phyloP scores from a whole-genome alignment of 2,888 invertebrate genomes.

The Ophion ellenae region DNA sequence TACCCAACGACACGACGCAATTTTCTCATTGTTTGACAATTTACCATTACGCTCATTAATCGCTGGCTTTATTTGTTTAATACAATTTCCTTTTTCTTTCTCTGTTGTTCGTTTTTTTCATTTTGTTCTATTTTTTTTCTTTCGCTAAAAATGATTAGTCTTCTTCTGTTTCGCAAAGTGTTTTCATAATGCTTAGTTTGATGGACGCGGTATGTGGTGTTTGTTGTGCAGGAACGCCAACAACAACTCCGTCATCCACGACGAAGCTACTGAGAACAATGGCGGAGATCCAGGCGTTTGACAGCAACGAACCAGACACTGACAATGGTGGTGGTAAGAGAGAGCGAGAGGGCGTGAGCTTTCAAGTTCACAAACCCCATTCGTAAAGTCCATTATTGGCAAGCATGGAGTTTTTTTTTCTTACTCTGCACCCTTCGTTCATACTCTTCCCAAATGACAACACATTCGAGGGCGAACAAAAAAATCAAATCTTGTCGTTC shows the following conservation, averaged over 20 bases:
- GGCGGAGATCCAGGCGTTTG: constrained; percentile 81
- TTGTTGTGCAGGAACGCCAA: constrained; percentile 81
- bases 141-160: not conserved
- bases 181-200: constrained; percentile 73
- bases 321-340: constrained; percentile 82
- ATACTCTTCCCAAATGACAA: not conserved
- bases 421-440: not conserved
- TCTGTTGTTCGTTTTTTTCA: not conserved
- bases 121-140: not conserved
- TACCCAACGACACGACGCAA: not conserved
- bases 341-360: constrained; percentile 48
- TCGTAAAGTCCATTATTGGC: constrained; percentile 44
- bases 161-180: constrained; percentile 50
- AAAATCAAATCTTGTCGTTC: not conserved
- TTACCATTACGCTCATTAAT: constrained; percentile 52
- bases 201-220: constrained; percentile 80
- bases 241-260: constrained; percentile 80
- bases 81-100: not conserved
- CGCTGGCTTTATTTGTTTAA: constrained; percentile 45
- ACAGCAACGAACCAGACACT: constrained; percentile 78
- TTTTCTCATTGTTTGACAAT: constrained; percentile 16
- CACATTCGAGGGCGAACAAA: not conserved
- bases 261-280: constrained; percentile 82
- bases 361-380: constrained; percentile 51
- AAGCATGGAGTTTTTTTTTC: constrained; percentile 35